Evolutionary conservation across 2,888 invertebrate genomes (phyloP).

Genomic region (Oscheius sp.): DNA sequence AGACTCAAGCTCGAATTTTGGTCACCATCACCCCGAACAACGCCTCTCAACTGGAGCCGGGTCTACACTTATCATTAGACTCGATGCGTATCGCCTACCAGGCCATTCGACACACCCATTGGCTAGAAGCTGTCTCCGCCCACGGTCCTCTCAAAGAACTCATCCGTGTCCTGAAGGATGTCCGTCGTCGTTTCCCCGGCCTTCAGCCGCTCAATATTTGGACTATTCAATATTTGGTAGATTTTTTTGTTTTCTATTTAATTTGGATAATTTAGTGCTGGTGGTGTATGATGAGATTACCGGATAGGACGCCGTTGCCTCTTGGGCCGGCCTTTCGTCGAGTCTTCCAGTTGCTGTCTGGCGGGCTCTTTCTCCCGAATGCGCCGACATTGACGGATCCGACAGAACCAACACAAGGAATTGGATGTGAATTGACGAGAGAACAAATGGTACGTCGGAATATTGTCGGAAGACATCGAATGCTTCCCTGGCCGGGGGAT

Average conservation of each 20-base stretch:
- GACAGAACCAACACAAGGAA: conserved; percentile 13
- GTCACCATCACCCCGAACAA: conserved; percentile 95
- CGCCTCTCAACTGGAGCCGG: conserved; percentile 90
- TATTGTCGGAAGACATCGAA: too few relatives aligned
- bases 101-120: conserved; percentile 92
- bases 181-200: conserved; percentile 88
- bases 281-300: conserved; percentile 84
- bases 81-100: conserved; percentile 89
- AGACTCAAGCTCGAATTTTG: conserved; percentile 78
- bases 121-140: conserved; percentile 94
- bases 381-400: conserved; percentile 82
- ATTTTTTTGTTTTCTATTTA: conserved; percentile 43
- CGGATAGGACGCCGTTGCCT: conserved; percentile 86
- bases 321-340: conserved; percentile 90
- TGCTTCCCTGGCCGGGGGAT: too few relatives aligned
- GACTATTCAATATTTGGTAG: conserved; percentile 89
- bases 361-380: conserved; percentile 88
- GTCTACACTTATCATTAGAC: conserved; percentile 80
- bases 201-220: conserved; percentile 91
- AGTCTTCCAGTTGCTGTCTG: conserved; percentile 88
- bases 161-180: conserved; percentile 91
- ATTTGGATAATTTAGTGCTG: conserved; percentile 80
- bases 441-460: conserved; percentile 81
- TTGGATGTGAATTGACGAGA: conserved; percentile 83
- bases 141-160: conserved; percentile 74